A percentile compares a stretch with the other conserved stretches of the same genome.
phyloP scores from a whole-genome alignment of 2,113 vertebrate genomes.

The Cygnus buccinator region DNA sequence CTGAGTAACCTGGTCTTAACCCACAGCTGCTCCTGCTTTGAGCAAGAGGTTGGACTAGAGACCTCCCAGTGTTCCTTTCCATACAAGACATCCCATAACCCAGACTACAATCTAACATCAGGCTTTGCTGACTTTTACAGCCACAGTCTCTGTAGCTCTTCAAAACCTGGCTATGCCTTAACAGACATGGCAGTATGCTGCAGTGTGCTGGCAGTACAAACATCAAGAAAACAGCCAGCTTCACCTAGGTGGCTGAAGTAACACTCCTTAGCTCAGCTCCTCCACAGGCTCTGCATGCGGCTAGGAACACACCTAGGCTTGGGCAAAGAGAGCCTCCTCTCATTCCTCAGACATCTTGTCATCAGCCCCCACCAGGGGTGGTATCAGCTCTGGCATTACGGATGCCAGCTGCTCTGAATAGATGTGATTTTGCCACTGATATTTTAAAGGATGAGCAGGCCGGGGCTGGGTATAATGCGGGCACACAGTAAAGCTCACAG shows the following conservation, averaged over 20 bases:
- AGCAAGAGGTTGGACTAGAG: not conserved
- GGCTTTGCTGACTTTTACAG: not conserved
- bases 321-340: not conserved
- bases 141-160: not conserved
- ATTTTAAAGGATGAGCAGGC: not conserved
- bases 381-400: not conserved
- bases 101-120: not conserved
- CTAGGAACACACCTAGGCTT: not conserved
- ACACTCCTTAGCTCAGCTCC: not conserved
- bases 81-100: not conserved
- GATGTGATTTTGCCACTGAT: not conserved
- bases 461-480: not conserved
- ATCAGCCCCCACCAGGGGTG: not conserved
- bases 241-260: rapidly evolving
- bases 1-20: not conserved
- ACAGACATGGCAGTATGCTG: no score
- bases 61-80: not conserved
- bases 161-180: not conserved
- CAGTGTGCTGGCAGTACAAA: not conserved
- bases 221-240: not conserved
- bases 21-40: not conserved
- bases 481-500: not conserved
- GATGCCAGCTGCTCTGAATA: not conserved
- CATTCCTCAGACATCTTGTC: not conserved
- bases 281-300: not conserved